phyloP scores from a whole-genome alignment of 2,888 invertebrate genomes.

The Aporophyla lueneburgensis region DNA sequence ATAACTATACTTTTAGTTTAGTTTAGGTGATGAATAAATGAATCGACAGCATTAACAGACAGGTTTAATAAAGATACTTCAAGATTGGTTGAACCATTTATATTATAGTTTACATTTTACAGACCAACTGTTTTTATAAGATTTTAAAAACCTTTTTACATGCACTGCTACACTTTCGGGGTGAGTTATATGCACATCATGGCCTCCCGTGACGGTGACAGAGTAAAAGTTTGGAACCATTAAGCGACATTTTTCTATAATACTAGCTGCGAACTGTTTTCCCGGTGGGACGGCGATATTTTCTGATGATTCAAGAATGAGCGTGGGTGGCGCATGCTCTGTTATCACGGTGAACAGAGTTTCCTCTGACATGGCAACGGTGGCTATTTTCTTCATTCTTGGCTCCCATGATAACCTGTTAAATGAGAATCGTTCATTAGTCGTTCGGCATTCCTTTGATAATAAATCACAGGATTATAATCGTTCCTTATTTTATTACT shows the following conservation, averaged over 20 bases:
- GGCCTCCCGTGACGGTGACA: constrained; percentile 38
- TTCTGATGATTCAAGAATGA: constrained; percentile 73
- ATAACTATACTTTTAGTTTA: too few species aligned
- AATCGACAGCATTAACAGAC: neutral
- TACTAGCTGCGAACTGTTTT: constrained; percentile 64
- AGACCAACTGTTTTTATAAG: constrained; percentile 9
- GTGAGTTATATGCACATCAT: constrained; percentile 48
- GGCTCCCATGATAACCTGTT: constrained; percentile 79
- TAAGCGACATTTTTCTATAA: constrained; percentile 70
- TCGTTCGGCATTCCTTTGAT: too few species aligned
- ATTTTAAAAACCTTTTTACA: constrained; percentile 49
- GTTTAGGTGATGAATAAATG: too few species aligned
- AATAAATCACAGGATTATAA: too few species aligned
- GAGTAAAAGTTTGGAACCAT: constrained; percentile 68
- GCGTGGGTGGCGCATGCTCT: constrained; percentile 73
- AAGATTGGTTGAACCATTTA: constrained; percentile 5
- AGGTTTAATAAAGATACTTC: neutral
- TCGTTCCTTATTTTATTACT: too few species aligned
- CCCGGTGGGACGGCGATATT: constrained; percentile 49
- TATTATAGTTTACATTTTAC: constrained; percentile 67
- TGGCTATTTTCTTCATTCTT: constrained; percentile 74
- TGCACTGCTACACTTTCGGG: constrained; percentile 36
- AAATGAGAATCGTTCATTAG: neutral
- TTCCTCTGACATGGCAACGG: constrained; percentile 71
- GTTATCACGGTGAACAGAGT: constrained; percentile 69